Conservation (phyloP, 1,140 invertebrate species). For the Drosophila varians region DNA sequence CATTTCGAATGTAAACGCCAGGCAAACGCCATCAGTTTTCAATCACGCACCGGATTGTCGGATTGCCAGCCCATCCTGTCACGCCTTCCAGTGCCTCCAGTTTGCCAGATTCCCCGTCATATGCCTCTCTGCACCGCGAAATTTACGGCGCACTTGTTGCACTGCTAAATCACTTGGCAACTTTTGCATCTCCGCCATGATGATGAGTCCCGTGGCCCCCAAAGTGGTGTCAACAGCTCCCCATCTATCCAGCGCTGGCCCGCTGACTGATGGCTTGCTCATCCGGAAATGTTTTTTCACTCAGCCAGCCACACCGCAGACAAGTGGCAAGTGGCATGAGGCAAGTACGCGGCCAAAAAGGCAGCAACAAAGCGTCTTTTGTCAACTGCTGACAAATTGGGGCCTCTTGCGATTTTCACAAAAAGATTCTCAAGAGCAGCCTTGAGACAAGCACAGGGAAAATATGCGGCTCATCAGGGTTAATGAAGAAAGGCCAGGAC, state of each 20-base stretch:
- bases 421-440: conserved; percentile 27
- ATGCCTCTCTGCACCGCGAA: conserved; percentile 8
- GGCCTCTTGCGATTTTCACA: conserved; percentile 54
- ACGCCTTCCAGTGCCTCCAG: conserved; percentile 7
- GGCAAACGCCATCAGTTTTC: conserved; percentile 73
- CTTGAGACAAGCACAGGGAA: background rate
- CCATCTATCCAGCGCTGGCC: conserved; percentile 15
- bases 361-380: conserved; percentile 68
- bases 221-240: conserved; percentile 77
- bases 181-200: conserved; percentile 74
- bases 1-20: conserved; percentile 65
- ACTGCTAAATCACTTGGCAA: conserved; percentile 73
- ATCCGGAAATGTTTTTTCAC: conserved; percentile 76
- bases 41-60: conserved; percentile 61
- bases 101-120: background rate
- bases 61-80: conserved; percentile 47
- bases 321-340: conserved; percentile 25
- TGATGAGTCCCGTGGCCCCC: conserved; percentile 59
- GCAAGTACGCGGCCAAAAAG: conserved; percentile 33
- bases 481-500: conserved; percentile 14
- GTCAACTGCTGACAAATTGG: conserved; percentile 75
- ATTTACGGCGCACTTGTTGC: conserved; percentile 75
- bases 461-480: conserved; percentile 24
- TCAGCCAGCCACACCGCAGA: conserved; percentile 32
- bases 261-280: conserved; percentile 77